Base-by-base conservation (phyloP, 2,888 invertebrate species). In the Volucella inflata region DNA sequence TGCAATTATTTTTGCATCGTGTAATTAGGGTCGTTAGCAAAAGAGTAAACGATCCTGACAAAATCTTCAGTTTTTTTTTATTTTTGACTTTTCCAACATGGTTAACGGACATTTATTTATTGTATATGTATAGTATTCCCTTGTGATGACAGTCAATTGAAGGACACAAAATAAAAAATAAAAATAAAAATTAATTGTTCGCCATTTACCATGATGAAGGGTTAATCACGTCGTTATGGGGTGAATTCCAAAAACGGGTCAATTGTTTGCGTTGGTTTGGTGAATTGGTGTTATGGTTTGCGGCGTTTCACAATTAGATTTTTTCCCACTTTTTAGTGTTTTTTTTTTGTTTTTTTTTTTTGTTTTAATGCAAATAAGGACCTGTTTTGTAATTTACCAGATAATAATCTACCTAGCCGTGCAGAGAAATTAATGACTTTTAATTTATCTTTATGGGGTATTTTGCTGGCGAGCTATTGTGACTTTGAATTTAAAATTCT, bases 21-120 rank as follows among this genome's bases (percentile, higher is more conserved):
- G 68, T 79, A 83, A 78, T 83, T 83, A 83, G 78, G 59, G 74
- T 83, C 74, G 68, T 74, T 83, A 74, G 83, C 46, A 60, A 78
- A n/a, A 36, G 83, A 74, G 62, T 75, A 72, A 83, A 83, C 64
- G 79, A 78, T 50, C 68, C 70, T 74, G 51, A 51, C 59, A 42
- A 44, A 53, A 4, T 14, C 40, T 40, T 21, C 38, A 42, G 6
- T 10, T 44, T 12, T 48, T 55, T 38, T 17, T 44, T 57, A 36
- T 51, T 64, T 59, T 42, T 51, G 36, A 65, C 0, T 6, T 68
- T 57, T 38, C n/a, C 50, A 44, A 59, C 64, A 38, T 40, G 50
- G 44, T n/a, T 11, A 51, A 11, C 30, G 71, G 53, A 16, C 53
- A 62, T 72, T 68, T 74, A 57, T 83, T 83, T 79, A n/a, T n/a